Base-by-base conservation (phyloP, 2,888 invertebrate species). In the Drosophila falleni region DNA sequence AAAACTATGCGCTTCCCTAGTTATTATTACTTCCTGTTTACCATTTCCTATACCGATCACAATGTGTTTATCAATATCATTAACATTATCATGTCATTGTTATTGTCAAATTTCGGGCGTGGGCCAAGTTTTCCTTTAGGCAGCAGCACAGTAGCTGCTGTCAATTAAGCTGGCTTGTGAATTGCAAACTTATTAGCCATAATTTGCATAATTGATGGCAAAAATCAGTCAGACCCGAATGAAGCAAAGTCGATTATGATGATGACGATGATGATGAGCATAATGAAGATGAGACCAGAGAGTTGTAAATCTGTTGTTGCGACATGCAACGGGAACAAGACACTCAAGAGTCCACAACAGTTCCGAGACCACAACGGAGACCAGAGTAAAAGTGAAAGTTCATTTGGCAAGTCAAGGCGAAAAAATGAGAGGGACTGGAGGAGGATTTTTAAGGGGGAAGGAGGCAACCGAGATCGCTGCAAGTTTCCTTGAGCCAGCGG, bases 131-230 rank as follows among this genome's bases (percentile, higher is more conserved):
- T 39, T 44, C 9, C 39, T 23, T 33, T n/a, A 8, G 42, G n/a
- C 16, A 47, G 16, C 62, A 60, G 62, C 61, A 85, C 84, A 80
- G 80, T 82, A 81, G 81, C 78, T 81, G 77, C 19, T 55, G 33
- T 80, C 85, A 89, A 88, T 88, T 85, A 83, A 44, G 63, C 51
- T 73, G 69, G 63, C 72, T 78, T 75, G 86, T 83, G 76, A 78
- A 81, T 81, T 80, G 78, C 73, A 64, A 86, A 89, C 75, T 87
- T 88, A 89, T 89, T 81, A 81, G 75, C 80, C 71, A 61, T 80
- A 87, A 89, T 90, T 90, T 89, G 79, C 89, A 89, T 90, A 89
- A 89, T 89, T 90, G 81, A 87, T 87, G 89, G 76, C 78, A 76
- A 80, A 76, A 83, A 83, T 76, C 74, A 65, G 62, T 55, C 72